phyloP scores from a whole-genome alignment of 2,888 invertebrate genomes.

The Plebejus argus region DNA sequence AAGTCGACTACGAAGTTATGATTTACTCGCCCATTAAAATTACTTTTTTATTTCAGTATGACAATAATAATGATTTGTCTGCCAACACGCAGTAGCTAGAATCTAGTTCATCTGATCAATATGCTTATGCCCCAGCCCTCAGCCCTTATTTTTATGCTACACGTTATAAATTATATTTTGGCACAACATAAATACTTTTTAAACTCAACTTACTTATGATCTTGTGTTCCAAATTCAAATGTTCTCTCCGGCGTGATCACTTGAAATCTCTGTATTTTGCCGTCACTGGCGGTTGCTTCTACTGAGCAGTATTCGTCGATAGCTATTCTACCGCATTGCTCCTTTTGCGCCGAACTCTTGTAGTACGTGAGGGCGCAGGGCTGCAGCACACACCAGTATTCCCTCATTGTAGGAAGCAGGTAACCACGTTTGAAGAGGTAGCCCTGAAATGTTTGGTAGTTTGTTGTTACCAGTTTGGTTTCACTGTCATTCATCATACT shows the following conservation, averaged over 20 bases:
- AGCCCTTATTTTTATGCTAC: no score
- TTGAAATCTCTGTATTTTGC: conserved; percentile 82
- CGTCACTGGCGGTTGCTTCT: conserved; percentile 80
- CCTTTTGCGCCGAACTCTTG: conserved; percentile 85
- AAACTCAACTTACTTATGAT: conserved; percentile 81
- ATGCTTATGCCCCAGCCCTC: no score
- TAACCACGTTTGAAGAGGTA: conserved; percentile 87
- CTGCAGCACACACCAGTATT: conserved; percentile 90
- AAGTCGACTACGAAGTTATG: no score
- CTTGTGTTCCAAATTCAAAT: conserved; percentile 87
- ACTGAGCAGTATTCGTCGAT: conserved; percentile 85
- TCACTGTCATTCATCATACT: no score
- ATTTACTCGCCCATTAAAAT: no score
- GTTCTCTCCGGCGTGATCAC: conserved; percentile 86
- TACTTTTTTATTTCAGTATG: no score
- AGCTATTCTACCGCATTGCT: conserved; percentile 84
- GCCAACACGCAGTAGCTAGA: no score
- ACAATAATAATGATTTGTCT: no score
- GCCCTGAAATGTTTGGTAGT: conserved; percentile 72
- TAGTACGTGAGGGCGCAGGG: conserved; percentile 88
- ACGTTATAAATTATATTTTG: no score
- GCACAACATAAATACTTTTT: no score
- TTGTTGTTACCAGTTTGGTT: not conserved
- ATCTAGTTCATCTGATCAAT: no score
- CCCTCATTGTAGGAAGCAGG: conserved; percentile 87